Evolutionary conservation across 37 sponge, comb jelly and placozoan genomes (phyloP), one percentile per base, ranked within the genome.

Genomic region (Ephydatia muelleri): DNA sequence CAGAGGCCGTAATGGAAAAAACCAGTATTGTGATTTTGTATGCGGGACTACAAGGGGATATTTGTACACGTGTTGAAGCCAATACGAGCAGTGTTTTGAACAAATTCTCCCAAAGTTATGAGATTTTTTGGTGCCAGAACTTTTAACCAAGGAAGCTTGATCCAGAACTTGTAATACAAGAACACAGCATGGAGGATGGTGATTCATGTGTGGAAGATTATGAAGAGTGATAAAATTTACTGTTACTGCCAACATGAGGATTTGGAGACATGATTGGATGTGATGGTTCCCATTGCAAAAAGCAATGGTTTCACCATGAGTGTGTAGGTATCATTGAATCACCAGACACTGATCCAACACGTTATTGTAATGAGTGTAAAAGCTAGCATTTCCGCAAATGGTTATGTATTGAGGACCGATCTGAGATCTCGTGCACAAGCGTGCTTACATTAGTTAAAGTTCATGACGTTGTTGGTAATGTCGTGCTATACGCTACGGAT

Each of bases 1-100:
- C 86, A 86, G 66, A 6, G 79, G 25, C 23, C 65, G 29, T 25
- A 78, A 12, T 77, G 78, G 39, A 72, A 76, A n/a, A 26, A 23
- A 5, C 9, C 34, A 39, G 2, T 85, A 85, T n/a, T n/a, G n/a
- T n/a, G n/a, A n/a, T n/a, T n/a, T n/a, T n/a, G n/a, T n/a, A n/a
- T n/a, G n/a, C n/a, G 49, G 86, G 86, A 86, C 86, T 65, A 64
- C 73, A 49, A 74, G 4, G 84, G 84, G n/a, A 14, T 80, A 25
- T 6, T 16, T 30, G 34, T 31, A 3, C 38, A 23, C 68, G 70
- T 38, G 31, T 80, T 13, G 23, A 67, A 35, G 38, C 4, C 66
- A 70, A 80, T 32, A n/a, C n/a, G 21, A 65, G 23, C 65, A 6
- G 14, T 57, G 31, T 67, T 80, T 80, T 23, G 11, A 21, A 11